Conservation (phyloP, 2,888 invertebrate genomes). For the Chironomus tentans region DNA sequence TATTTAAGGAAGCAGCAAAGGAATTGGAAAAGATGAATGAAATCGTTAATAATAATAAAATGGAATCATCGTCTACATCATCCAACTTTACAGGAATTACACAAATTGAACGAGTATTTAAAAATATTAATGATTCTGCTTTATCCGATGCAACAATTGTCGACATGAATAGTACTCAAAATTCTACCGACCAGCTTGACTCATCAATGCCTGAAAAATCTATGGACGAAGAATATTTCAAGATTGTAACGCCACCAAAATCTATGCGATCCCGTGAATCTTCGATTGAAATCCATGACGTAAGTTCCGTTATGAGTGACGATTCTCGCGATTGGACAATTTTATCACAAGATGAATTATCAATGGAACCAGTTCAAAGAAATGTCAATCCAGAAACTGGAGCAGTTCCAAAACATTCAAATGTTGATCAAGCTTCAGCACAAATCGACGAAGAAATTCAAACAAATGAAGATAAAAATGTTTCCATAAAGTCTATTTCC, state of each 20-base stretch:
- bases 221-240: no score
- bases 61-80: not conserved
- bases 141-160: not conserved
- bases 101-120: not conserved
- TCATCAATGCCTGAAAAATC: not conserved
- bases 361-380: not conserved
- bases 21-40: conserved; percentile 25
- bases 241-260: not conserved
- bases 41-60: not conserved
- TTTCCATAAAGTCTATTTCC: not conserved
- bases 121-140: conserved; percentile 1
- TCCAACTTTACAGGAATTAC: not conserved
- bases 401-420: conserved; percentile 20
- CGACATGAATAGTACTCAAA: not conserved
- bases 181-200: not conserved
- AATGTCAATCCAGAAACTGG: not conserved
- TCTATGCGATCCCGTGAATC: conserved; percentile 22
- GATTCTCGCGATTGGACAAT: conserved; percentile 25
- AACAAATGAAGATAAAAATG: not conserved
- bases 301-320: conserved; percentile 18
- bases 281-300: conserved; percentile 22
- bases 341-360: not conserved
- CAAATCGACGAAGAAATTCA: not conserved
- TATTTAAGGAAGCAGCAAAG: conserved; percentile 23
- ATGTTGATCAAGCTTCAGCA: not conserved